These are phyloP conservation scores for Bibio marci DNA, from an alignment of 2,888 invertebrate genomes.

Conservation along the genomic window DNA sequence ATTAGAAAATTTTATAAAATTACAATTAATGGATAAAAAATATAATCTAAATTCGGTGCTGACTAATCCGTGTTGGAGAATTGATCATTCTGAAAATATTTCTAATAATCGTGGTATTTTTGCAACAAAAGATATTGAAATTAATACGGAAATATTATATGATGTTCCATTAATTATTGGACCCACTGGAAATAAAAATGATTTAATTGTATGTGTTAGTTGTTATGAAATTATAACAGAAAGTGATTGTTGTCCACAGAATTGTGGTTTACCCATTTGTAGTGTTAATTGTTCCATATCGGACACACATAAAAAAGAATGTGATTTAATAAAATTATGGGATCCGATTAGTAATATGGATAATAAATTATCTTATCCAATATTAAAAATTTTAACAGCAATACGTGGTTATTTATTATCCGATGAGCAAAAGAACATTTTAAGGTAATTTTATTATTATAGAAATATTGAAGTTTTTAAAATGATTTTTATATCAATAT, in stretches of 20 bases:
- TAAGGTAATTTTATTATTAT: conserved; percentile 15
- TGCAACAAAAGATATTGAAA: conserved; percentile 43
- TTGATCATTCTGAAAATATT: too few relatives aligned
- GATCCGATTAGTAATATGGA: conserved; percentile 31
- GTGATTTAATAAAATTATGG: conserved; percentile 41
- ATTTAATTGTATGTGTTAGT: conserved; percentile 43
- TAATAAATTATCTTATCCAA: conserved; percentile 7
- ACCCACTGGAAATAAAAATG: conserved; percentile 38
- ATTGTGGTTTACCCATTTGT: conserved; percentile 55
- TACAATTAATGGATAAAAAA: too few relatives aligned
- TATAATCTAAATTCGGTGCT: too few relatives aligned
- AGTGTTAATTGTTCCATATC: conserved; percentile 39
- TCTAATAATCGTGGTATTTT: conserved; percentile 52
- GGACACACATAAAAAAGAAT: conserved; percentile 41
- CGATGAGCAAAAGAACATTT: conserved; percentile 20
- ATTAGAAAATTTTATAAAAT: too few relatives aligned
- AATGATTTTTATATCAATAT: too few relatives aligned
- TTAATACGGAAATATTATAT: conserved; percentile 51
- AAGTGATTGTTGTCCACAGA: conserved; percentile 35
- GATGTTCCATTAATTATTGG: conserved; percentile 55
- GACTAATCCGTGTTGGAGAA: too few relatives aligned
- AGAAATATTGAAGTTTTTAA: too few relatives aligned
- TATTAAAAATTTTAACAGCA: conserved; percentile 23
- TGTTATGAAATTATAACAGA: conserved; percentile 39
- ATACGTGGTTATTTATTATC: conserved; percentile 22